phyloP scores from a whole-genome alignment of 2,113 vertebrate genomes.

The Calonectris borealis region DNA sequence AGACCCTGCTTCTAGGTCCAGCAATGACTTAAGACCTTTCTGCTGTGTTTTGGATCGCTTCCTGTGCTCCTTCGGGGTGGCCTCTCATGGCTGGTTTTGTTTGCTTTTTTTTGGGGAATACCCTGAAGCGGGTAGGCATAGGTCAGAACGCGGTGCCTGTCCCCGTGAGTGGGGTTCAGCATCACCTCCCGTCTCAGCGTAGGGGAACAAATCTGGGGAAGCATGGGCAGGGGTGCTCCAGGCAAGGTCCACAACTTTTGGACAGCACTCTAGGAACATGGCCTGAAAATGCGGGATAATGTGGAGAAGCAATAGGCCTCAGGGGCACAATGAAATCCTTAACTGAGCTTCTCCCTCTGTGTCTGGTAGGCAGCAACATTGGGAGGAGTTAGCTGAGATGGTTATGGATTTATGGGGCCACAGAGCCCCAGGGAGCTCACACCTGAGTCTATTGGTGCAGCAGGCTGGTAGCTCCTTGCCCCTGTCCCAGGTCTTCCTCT shows the following conservation, averaged over 20 bases:
- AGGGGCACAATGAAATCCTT: not conserved
- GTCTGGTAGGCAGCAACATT: not conserved
- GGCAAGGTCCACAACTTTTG: not conserved
- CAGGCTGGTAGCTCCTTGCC: not conserved
- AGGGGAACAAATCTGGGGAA: not conserved
- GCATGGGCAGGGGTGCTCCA: not conserved
- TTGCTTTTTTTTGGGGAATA: not conserved
- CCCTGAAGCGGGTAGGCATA: not conserved
- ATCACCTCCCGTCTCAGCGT: rapidly evolving
- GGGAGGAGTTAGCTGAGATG: not conserved
- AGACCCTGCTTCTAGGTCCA: not conserved
- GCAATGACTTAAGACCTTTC: not conserved
- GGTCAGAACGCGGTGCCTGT: not conserved
- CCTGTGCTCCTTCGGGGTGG: not conserved
- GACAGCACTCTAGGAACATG: not conserved
- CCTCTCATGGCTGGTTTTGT: not conserved
- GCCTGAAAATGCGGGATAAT: not conserved
- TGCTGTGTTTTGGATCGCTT: not conserved
- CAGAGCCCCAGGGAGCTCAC: not conserved
- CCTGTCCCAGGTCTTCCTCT: rapidly evolving
- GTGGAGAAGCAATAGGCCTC: not conserved
- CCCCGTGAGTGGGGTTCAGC: not conserved
- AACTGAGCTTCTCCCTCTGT: not conserved
- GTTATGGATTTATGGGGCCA: not conserved
- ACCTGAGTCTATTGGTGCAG: not conserved